Evolutionary conservation across 2,113 vertebrate genomes (phyloP), one percentile per base, ranked within the genome.

Genomic region (Epinephelus moara): DNA sequence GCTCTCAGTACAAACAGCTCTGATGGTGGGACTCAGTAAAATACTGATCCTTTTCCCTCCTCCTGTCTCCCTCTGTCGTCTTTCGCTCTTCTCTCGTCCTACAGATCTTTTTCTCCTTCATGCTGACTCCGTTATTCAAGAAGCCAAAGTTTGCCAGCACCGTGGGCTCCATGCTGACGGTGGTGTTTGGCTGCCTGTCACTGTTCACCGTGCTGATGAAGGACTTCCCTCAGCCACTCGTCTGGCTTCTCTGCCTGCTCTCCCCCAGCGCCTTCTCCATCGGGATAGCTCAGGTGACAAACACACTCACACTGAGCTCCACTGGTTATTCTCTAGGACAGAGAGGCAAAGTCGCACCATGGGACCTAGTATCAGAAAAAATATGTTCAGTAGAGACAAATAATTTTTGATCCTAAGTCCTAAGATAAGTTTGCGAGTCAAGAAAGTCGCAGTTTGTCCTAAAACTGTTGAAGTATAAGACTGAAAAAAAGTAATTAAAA

Each of bases 71-170:
- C 19, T 33, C 21, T 52, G 6, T 42, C 8, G 57, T 21, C 1
- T 27, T 64, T 9, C 8, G 30, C 59, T n/a, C 17, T 7, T 62
- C 47, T 62, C n/a, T 56, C n/a, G 0, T 1, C 1, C 70, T 85
- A 1, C 87, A 99, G 98, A 96, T 99, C 75, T 98, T 98, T 85
- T 99, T 99, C 94, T 98, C 98, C 27, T 97, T 99, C 90, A 97
- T 98, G 97, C 89, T 99, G 94, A 99, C 98, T 0, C 97, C 98
- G 14, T 91, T 99, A 11, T 99, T 99, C 80, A 99, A 97, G 92
- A 99, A 98, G 91, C 97, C 98, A 0, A 99, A 99, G 88, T 96
- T 98, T 3, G 97, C 98, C 80, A 97, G 97, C 80, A 97, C 97
- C 0, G 96, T 98, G 93, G 98, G 98, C 85, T 99, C 97, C 89